Conservation (phyloP, 1,140 invertebrate genomes). For the Aleiodes sp. region DNA sequence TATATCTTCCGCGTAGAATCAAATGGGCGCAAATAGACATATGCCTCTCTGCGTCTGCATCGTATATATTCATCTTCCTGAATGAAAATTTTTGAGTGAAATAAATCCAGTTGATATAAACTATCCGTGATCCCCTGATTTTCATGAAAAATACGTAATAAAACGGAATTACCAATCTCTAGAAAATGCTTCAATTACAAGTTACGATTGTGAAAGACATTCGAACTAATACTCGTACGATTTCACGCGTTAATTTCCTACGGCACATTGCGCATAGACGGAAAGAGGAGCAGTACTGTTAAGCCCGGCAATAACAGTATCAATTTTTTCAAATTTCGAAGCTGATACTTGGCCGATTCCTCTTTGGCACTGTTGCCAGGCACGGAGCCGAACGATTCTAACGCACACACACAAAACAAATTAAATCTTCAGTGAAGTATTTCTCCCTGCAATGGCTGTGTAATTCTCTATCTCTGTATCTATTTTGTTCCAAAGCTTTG, state of each 20-base stretch:
- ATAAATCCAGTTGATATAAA: slow-evolving; percentile 1
- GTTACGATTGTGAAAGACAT: no score
- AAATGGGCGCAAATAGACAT: no score
- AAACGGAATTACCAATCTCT: no score
- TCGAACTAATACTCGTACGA: no score
- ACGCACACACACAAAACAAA: background rate
- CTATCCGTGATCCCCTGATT: background rate
- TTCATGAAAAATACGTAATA: background rate
- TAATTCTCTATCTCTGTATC: no score
- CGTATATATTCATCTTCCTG: no score
- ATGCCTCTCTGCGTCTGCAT: no score
- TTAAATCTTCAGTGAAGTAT: slow-evolving; percentile 9
- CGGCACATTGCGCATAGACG: no score
- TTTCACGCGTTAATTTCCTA: no score
- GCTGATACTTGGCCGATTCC: background rate
- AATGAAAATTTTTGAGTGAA: slow-evolving; percentile 9
- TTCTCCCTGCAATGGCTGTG: no score
- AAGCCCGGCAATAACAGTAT: slow-evolving; percentile 7
- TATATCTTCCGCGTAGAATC: background rate
- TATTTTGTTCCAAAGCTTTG: background rate
- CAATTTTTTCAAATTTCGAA: slow-evolving; percentile 12
- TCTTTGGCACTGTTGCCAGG: slow-evolving; percentile 5
- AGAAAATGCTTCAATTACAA: no score
- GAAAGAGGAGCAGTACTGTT: no score
- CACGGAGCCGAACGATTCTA: background rate